A percentile compares a stretch with the other conserved stretches of the same genome.
Conservation (phyloP, 2,797 vertebrate genomes). For the Pseudochirops cupreus region DNA sequence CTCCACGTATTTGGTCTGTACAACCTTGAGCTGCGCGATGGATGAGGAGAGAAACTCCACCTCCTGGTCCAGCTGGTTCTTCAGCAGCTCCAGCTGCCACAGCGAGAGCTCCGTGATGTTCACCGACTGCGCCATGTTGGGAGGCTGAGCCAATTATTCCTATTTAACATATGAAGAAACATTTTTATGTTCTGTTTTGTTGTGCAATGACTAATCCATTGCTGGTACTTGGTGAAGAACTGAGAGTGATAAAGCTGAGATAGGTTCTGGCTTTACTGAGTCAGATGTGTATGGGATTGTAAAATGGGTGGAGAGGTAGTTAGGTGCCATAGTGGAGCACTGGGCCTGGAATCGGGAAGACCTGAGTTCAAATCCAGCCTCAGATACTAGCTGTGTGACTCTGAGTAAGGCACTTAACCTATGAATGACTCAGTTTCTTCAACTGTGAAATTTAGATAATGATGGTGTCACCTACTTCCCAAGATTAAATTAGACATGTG, state of each 20-base stretch:
- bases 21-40: too few species aligned
- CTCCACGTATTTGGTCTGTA: too few species aligned
- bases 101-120: slow-evolving; percentile 93
- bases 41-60: too few species aligned
- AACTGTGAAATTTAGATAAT: not conserved
- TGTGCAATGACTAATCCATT: slow-evolving; percentile 25
- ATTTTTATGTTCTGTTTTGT: slow-evolving; percentile 58
- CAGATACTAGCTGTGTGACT: not conserved
- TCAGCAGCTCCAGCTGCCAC: slow-evolving; percentile 93
- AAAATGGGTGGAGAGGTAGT: slow-evolving; percentile 6
- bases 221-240: slow-evolving; percentile 52
- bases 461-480: not conserved
- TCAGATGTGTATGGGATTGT: slow-evolving; percentile 26
- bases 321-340: not conserved
- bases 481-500: not conserved
- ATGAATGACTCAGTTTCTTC: not conserved
- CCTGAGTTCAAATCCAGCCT: not conserved
- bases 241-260: slow-evolving; percentile 32
- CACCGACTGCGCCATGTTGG: slow-evolving; percentile 88
- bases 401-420: not conserved
- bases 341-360: not conserved
- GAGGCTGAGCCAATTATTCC: not conserved
- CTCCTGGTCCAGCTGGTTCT: slow-evolving; percentile 73
- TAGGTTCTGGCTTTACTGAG: slow-evolving; percentile 16
- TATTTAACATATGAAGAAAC: slow-evolving; percentile 66